Evolutionary conservation across 2,888 invertebrate species (phyloP), one percentile per base, ranked within the genome.

Genomic region (Xylocampa areola): DNA sequence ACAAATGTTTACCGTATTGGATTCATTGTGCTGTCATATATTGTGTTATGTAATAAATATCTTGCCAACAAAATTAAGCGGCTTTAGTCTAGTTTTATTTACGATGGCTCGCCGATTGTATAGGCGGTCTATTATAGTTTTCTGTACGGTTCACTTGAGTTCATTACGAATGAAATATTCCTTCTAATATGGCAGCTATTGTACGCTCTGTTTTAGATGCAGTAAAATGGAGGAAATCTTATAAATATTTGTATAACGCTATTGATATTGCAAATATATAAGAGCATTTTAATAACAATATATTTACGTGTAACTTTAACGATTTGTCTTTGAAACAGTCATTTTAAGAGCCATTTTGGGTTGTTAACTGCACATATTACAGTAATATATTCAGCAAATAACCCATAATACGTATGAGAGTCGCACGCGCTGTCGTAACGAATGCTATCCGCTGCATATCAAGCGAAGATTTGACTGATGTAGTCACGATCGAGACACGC

Each of bases 381-480:
- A 80, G 78, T 79, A 83, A 82, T 76, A 63, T 75, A 84, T 81
- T 81, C 84, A 75, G 72, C 67, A 78, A 79, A 79, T 81, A 81
- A 82, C 77, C 78, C 77, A 76, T 78, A 79, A 69, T 74, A 79
- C 80, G 79, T 80, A 80, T 76, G 78, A 78, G 74, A 78, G 79
- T 77, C 68, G 77, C 76, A 79, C 77, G 78, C 78, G 81, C 69
- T 75, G 80, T 80, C 81, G 83, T 88, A 88, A 88, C 88, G 87
- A 89, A 86, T 82, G 82, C 80, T 86, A 86, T 86, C 82, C 79
- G 65, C 76, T 82, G 89, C 85, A 90, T 90, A 90, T 89, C 88
- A 84, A 89, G 82, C 79, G 84, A 77, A 87, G 86, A 89, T 90
- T 90, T 89, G 88, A 90, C 89, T 90, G 90, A 90, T 91, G 88